Evolutionary conservation across 2,797 vertebrate genomes (phyloP), one percentile per base, ranked within the genome.

Genomic region (Helostoma temminkii): DNA sequence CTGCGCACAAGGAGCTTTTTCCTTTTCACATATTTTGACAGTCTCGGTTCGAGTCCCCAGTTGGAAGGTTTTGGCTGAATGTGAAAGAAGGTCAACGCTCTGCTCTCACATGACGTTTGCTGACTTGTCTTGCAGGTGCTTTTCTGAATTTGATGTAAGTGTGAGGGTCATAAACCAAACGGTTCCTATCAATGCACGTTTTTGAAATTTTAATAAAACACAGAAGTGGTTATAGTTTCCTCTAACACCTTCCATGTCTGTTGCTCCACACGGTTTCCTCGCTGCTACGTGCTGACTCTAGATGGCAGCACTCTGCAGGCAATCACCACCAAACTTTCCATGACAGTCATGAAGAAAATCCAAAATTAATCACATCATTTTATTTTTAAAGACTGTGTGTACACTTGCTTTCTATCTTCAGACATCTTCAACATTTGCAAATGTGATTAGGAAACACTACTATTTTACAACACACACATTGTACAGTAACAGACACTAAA

Each of bases 11-110:
- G 80, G 58, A 72, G 65, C 63, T 70, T 75, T 78, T 41, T 16
- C 36, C 75, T 84, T 81, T 71, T 72, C 78, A 60, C 75, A 82
- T 89, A 80, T 88, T 90, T 90, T 85, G 84, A 83, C 88, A 82
- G 87, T 80, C 84, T 89, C 83, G 79, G 74, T 80, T 69, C 34
- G 18, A 73, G 66, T 76, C 80, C 68, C 77, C 36, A 61, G 32
- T 24, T 21, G 64, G 34, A 15, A 18, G 4, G 19, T 67, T 63
- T 32, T 0, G 2, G 21, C 10, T 8, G 1, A 50, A 52, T 3
- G 39, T 72, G 46, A 25, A 63, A 53, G 36, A 16, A 41, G 46
- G 65, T 15, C 28, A 1, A 8, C 1, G 25, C 24, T 66, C n/a
- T 9, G 86, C 75, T 87, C 87, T 76, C 87, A 89, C 82, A 85